These are phyloP conservation scores for Teleogryllus occipitalis DNA, from an alignment of 1,140 invertebrate genomes.

Conservation along the genomic window DNA sequence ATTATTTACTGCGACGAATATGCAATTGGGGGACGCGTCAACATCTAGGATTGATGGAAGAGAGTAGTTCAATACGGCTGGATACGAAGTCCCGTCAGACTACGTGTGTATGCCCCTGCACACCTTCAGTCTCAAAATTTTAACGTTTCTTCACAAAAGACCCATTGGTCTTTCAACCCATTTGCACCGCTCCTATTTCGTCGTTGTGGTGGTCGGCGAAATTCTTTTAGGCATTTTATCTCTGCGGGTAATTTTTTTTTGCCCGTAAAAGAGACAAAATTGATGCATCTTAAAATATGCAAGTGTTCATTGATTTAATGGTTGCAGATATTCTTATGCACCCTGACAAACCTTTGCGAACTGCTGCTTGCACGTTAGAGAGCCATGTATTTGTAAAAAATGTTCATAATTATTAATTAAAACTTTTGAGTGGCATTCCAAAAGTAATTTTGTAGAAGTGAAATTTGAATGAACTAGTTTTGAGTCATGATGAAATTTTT, in stretches of 20 bases:
- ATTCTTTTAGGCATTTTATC: background rate
- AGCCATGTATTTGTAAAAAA: background rate
- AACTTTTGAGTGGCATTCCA: background rate
- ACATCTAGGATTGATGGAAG: background rate
- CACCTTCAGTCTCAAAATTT: background rate
- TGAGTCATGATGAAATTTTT: background rate
- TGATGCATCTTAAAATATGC: too few relatives aligned
- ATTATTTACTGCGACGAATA: background rate
- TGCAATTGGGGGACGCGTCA: background rate
- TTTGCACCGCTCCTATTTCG: background rate
- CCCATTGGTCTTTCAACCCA: background rate
- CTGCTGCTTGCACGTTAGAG: background rate
- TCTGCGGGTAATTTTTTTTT: too few relatives aligned
- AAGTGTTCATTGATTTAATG: too few relatives aligned
- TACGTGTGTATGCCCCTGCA: background rate
- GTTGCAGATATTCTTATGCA: too few relatives aligned
- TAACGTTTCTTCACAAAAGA: background rate
- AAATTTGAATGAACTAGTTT: background rate
- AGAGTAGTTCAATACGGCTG: background rate
- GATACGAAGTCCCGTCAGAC: background rate
- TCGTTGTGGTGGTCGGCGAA: background rate
- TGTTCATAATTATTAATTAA: background rate
- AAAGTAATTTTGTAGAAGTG: background rate
- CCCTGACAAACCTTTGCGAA: background rate
- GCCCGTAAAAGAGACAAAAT: too few relatives aligned